Evolutionary conservation across 2,888 invertebrate genomes (phyloP).

Genomic region (Gnatocerus cornutus): DNA sequence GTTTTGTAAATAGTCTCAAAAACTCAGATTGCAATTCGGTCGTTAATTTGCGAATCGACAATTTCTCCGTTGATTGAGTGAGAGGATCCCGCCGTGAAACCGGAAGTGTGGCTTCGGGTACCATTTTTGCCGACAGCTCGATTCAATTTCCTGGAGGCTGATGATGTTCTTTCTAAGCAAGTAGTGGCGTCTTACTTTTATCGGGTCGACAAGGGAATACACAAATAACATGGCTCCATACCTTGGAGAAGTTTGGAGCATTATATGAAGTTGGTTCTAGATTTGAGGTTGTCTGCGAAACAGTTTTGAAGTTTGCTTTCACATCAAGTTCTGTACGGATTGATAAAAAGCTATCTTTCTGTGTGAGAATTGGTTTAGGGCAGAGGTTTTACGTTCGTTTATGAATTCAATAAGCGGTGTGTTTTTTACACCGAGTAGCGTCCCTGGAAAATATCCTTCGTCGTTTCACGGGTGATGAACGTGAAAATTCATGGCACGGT

Average conservation of each 20-base stretch:
- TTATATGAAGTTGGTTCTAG: conserved; percentile 25
- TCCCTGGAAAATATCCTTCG: conserved; percentile 12
- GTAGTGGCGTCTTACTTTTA: conserved; percentile 31
- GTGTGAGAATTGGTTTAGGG: conserved; percentile 11
- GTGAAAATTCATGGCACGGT: conserved; percentile 43
- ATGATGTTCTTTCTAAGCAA: conserved; percentile 22
- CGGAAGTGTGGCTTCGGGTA: background rate
- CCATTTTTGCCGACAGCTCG: conserved; percentile 39
- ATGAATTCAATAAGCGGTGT: conserved; percentile 30
- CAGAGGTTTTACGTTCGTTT: conserved; percentile 32
- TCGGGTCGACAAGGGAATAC: conserved; percentile 35
- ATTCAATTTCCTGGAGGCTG: conserved; percentile 47
- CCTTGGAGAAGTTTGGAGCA: conserved; percentile 16
- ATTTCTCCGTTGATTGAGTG: background rate
- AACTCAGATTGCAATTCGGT: too few relatives aligned
- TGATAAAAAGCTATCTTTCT: conserved; percentile 23
- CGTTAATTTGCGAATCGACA: too few relatives aligned
- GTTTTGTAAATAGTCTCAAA: too few relatives aligned
- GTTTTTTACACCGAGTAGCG: conserved; percentile 13
- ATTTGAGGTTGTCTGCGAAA: conserved; percentile 25
- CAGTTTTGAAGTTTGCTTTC: conserved; percentile 27
- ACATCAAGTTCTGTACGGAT: conserved; percentile 23
- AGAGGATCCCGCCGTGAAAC: conserved; percentile 7
- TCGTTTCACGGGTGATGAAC: conserved; percentile 42
- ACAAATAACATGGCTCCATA: conserved; percentile 19